Conservation (phyloP, 37 sponge, comb jelly and placozoan species). For the Halisarca cf. caerulea region DNA sequence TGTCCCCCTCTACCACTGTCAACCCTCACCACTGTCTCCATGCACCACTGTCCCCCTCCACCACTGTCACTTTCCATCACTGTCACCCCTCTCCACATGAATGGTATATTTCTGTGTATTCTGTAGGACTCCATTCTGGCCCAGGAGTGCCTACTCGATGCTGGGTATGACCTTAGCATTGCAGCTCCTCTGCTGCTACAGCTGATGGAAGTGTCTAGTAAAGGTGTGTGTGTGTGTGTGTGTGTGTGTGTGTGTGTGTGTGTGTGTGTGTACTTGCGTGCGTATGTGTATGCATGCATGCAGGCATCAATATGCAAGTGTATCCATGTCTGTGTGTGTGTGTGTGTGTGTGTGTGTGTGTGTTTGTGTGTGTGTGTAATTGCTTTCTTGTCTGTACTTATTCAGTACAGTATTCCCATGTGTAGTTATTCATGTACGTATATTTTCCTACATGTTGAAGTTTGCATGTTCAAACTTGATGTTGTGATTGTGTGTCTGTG, state of each 20-base stretch:
- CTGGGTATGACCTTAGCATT: slow-evolving; percentile 33
- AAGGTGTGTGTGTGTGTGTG: slow-evolving; percentile 13
- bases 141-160: slow-evolving; percentile 46
- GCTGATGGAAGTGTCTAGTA: slow-evolving; percentile 36
- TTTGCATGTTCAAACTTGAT: no score
- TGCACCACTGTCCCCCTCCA: neutral
- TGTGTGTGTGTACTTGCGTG: slow-evolving; percentile 33
- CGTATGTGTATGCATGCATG: slow-evolving; percentile 22
- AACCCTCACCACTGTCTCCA: neutral
- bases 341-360: slow-evolving; percentile 26
- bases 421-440: no score
- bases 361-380: slow-evolving; percentile 27
- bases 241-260: slow-evolving; percentile 41
- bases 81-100: neutral
- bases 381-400: no score
- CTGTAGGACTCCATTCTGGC: slow-evolving; percentile 43
- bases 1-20: neutral
- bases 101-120: neutral
- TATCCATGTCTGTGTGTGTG: slow-evolving; percentile 18
- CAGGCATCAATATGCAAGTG: neutral
- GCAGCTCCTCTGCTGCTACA: slow-evolving; percentile 57
- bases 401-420: no score
- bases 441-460: no score
- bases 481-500: no score
- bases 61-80: no score